Percentiles rank a stretch among this genome's conserved stretches.
These are phyloP conservation scores for Brachionus rubens DNA, from an alignment of 1,140 invertebrate species.

Conservation along the genomic window DNA sequence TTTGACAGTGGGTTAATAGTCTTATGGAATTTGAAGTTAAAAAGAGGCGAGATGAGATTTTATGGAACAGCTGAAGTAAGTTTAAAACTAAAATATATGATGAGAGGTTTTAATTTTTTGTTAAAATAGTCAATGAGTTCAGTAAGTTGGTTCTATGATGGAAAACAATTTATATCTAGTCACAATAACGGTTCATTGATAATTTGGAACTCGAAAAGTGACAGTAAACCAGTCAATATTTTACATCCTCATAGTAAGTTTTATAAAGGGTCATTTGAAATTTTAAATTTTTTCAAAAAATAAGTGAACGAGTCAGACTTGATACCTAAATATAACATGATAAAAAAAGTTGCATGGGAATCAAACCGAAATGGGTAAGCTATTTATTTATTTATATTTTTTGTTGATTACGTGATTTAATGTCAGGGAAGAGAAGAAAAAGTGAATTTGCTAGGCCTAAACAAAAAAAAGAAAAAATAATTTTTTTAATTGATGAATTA, in stretches of 20 bases:
- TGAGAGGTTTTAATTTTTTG: too few species aligned
- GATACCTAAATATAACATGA: constrained; percentile 31
- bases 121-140: constrained; percentile 74
- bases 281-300: background rate
- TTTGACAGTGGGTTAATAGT: constrained; percentile 90
- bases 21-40: constrained; percentile 87
- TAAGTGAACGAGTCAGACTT: constrained; percentile 30
- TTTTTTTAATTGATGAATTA: too few species aligned
- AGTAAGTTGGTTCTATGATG: constrained; percentile 92
- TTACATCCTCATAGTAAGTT: constrained; percentile 82
- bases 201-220: constrained; percentile 76
- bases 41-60: constrained; percentile 60
- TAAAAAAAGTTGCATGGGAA: constrained; percentile 40
- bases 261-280: background rate
- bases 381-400: background rate
- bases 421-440: too few species aligned
- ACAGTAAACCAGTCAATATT: constrained; percentile 73
- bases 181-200: constrained; percentile 89
- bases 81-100: too few species aligned
- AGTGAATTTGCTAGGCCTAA: too few species aligned
- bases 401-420: too few species aligned
- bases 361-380: constrained; percentile 29
- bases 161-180: constrained; percentile 93
- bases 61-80: constrained; percentile 55
- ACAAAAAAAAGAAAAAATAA: too few species aligned